Evolutionary conservation across 2,797 vertebrate genomes (phyloP).

Genomic region (Pygocentrus nattereri): DNA sequence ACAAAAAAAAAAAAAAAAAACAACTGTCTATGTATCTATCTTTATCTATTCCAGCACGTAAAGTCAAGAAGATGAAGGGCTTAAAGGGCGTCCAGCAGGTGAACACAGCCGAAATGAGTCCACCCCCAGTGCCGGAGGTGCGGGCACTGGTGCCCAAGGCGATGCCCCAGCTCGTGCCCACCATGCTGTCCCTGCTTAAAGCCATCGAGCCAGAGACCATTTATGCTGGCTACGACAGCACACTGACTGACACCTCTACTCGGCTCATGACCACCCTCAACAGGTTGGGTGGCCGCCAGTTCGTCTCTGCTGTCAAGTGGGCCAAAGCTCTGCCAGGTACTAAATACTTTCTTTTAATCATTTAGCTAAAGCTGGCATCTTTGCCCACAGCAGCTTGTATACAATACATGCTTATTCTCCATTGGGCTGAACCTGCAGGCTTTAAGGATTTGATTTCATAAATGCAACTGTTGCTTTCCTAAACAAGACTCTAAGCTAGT

Average conservation of each 20-base stretch:
- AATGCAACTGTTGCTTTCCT: background rate
- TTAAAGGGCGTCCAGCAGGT: constrained; percentile 83
- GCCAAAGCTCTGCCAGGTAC: constrained; percentile 96
- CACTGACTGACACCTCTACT: constrained; percentile 89
- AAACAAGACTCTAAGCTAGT: background rate
- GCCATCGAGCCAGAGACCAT: constrained; percentile 96
- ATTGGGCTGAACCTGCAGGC: background rate
- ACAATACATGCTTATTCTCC: background rate
- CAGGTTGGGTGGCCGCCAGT: constrained; percentile 93
- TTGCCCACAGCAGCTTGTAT: background rate
- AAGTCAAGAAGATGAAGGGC: constrained; percentile 92
- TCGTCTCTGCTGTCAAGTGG: constrained; percentile 96
- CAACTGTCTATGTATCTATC: background rate
- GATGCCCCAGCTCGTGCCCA: constrained; percentile 92
- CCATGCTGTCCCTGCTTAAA: constrained; percentile 93
- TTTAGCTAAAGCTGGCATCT: background rate
- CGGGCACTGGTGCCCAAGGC: constrained; percentile 86
- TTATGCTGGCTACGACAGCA: constrained; percentile 92
- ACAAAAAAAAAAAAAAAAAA: too few relatives aligned
- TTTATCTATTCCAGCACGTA: constrained; percentile 83
- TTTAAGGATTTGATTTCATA: background rate
- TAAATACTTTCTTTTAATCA: background rate
- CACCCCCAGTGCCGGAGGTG: constrained; percentile 66
- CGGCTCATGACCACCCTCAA: constrained; percentile 95
- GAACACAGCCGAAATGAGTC: constrained; percentile 67